phyloP scores from a whole-genome alignment of 2,797 vertebrate species.

The Lepilemur septentrionalis region DNA sequence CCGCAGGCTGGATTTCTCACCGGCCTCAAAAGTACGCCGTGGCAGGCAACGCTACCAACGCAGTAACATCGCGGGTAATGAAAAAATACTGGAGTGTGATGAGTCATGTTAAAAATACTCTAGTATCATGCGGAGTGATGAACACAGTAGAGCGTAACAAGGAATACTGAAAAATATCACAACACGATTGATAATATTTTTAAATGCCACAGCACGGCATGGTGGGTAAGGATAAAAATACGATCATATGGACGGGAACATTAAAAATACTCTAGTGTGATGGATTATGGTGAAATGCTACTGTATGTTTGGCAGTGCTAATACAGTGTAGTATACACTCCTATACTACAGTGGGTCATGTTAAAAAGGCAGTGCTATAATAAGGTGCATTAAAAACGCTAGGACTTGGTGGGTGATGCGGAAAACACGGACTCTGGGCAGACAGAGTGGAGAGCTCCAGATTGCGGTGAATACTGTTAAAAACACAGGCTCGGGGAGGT shows the following conservation, averaged over 20 bases:
- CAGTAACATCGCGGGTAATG: background rate
- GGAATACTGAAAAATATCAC: background rate
- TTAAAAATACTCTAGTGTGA: background rate
- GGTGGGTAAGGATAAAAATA: background rate
- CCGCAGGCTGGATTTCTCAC: rapidly evolving
- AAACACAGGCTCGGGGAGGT: background rate
- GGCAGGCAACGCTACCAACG: background rate
- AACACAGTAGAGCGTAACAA: background rate
- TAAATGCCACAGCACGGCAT: background rate
- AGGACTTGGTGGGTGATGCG: background rate
- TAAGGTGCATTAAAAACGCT: background rate
- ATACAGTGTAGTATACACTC: background rate
- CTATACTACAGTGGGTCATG: background rate
- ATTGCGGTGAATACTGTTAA: background rate
- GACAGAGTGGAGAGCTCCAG: background rate
- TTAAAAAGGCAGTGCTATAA: background rate
- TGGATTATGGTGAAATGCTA: background rate
- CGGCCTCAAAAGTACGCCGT: background rate
- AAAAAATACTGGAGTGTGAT: background rate
- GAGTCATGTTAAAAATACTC: background rate
- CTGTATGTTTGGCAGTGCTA: background rate
- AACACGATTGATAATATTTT: background rate
- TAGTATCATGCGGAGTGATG: background rate
- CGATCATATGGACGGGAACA: background rate
- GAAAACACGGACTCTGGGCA: background rate